These are phyloP conservation scores for Ophonus ardosiacus DNA, from an alignment of 2,888 invertebrate species.

Conservation along the genomic window DNA sequence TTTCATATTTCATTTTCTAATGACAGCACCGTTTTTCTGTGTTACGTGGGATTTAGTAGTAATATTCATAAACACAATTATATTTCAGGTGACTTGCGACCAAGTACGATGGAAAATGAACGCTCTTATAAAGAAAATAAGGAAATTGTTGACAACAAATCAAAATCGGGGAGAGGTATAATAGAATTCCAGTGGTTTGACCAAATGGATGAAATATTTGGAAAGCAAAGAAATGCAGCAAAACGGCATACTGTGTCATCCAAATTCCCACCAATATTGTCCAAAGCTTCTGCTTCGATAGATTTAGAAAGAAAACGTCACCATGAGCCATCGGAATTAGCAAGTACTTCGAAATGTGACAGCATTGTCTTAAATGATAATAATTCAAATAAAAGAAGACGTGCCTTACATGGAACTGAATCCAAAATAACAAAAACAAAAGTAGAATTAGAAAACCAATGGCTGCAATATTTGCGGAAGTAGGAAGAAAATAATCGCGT, in stretches of 20 bases:
- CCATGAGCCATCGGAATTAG: too few relatives aligned
- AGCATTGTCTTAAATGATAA: too few relatives aligned
- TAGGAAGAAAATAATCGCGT: too few relatives aligned
- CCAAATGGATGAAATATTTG: slow-evolving; percentile 15
- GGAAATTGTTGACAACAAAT: background rate
- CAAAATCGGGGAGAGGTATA: slow-evolving; percentile 6
- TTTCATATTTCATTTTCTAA: too few relatives aligned
- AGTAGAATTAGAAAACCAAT: background rate
- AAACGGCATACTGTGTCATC: background rate
- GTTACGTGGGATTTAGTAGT: too few relatives aligned
- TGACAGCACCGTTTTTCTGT: too few relatives aligned
- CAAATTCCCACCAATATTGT: background rate
- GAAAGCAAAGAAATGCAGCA: slow-evolving; percentile 15
- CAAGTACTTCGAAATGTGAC: too few relatives aligned
- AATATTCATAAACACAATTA: too few relatives aligned
- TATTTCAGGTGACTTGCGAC: background rate
- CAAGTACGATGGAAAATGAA: slow-evolving; percentile 4
- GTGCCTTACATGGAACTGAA: background rate
- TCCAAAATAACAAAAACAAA: slow-evolving; percentile 5
- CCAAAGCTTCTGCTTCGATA: background rate
- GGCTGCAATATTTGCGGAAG: slow-evolving; percentile 13
- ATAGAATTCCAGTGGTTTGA: background rate
- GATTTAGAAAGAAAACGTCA: background rate
- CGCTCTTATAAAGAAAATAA: slow-evolving; percentile 1
- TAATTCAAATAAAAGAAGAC: background rate